Evolutionary conservation across 2,888 invertebrate genomes (phyloP).

Genomic region (Didymodactylos carnosus): DNA sequence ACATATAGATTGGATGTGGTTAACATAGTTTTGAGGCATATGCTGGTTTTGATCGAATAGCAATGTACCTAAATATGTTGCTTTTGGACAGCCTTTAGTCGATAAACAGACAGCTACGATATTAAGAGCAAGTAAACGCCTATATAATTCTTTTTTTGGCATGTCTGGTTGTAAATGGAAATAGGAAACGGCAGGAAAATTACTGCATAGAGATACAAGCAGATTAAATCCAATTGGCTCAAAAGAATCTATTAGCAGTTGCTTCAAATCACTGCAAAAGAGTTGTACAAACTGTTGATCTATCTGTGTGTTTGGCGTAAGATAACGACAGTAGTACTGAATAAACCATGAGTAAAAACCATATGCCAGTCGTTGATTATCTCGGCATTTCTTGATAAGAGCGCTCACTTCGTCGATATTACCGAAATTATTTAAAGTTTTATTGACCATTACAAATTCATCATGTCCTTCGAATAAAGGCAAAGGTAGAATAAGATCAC

Average conservation of each 20-base stretch:
- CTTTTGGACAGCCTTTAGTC: not conserved
- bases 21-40: not conserved
- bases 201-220: not conserved
- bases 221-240: not conserved
- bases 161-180: not conserved
- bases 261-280: not conserved
- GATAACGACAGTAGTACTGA: not conserved
- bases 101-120: not conserved
- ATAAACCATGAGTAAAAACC: not conserved
- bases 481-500: not conserved
- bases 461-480: not conserved
- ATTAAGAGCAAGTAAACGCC: not conserved
- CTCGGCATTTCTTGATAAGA: too few species aligned
- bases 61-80: not conserved
- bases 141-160: not conserved
- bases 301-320: not conserved
- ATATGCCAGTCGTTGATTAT: not conserved
- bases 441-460: not conserved
- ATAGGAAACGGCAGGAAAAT: not conserved
- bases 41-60: not conserved
- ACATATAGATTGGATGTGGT: not conserved
- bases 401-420: too few species aligned
- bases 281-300: not conserved
- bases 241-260: not conserved
- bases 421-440: too few species aligned